phyloP scores from a whole-genome alignment of 2,797 vertebrate genomes.

The Sandelia bainsii region DNA sequence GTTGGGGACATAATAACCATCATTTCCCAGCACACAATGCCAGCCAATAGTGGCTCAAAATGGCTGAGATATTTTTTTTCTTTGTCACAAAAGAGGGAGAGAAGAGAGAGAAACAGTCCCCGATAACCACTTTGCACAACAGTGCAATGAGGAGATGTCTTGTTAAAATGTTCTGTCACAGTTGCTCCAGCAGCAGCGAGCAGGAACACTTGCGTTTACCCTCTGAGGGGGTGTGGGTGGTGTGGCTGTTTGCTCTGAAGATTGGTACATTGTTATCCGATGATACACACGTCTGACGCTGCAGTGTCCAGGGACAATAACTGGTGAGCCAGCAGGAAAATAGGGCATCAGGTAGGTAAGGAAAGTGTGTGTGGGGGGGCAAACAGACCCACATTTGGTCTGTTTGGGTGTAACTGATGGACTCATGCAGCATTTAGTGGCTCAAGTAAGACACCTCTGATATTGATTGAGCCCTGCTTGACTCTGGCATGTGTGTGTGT shows the following conservation, averaged over 20 bases:
- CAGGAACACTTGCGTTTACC: constrained; percentile 50
- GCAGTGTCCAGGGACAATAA: constrained; percentile 48
- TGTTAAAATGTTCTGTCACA: constrained; percentile 57
- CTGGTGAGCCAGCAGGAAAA: constrained; percentile 52
- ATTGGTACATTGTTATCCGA: constrained; percentile 63
- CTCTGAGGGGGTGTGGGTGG: constrained; percentile 6
- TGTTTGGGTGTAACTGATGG: background rate
- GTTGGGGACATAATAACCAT: constrained; percentile 68
- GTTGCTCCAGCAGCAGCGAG: constrained; percentile 30
- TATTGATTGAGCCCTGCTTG: background rate
- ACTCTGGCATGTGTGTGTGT: background rate
- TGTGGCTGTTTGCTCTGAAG: constrained; percentile 53
- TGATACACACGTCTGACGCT: constrained; percentile 49
- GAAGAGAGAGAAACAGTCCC: constrained; percentile 23
- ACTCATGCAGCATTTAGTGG: too few species aligned
- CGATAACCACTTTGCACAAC: constrained; percentile 36
- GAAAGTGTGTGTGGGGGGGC: constrained; percentile 12
- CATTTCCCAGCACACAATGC: constrained; percentile 50
- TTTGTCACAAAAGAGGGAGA: constrained; percentile 24
- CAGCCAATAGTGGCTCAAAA: constrained; percentile 67
- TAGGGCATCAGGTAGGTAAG: constrained; percentile 36
- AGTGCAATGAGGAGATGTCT: constrained; percentile 46
- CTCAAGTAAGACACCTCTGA: background rate
- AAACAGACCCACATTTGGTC: background rate
- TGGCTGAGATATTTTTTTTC: constrained; percentile 45